Evolutionary conservation across 2,113 vertebrate species (phyloP), one percentile per base, ranked within the genome.

Genomic region (Hippocampus guttulatus): DNA sequence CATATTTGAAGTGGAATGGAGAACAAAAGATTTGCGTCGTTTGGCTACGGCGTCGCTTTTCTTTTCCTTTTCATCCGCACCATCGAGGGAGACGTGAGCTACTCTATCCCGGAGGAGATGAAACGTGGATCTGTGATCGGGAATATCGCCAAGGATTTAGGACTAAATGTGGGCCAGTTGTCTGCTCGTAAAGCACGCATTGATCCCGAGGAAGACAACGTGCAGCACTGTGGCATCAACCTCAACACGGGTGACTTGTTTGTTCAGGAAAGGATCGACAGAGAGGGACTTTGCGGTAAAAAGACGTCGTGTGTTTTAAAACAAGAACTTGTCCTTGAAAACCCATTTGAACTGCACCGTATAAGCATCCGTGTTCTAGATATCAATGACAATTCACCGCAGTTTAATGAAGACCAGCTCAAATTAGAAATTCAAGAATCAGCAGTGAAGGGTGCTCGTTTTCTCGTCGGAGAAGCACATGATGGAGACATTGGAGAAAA

Each of bases 111-210:
- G 0, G 92, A 93, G 72, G 92, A 94, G 51, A 91, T 76, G 88
- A 92, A 89, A 81, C 89, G 83, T 54, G 91, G 89, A 60, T 92
- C 88, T 4, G 84, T 92, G 6, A 91, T 93, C 49, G 90, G 90
- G 51, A 94, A 93, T 68, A 87, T 93, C n/a, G 89, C 89, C 1
- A 92, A 92, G 72, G 92, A 92, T 75, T 63, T 94, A 40, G 87
- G 90, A 20, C 75, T 93, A 45, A 84, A 90, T 64, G 64, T 73
- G 1, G 81, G 80, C 0, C 78, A 77, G 58, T 67, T 93, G 41
- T 83, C 88, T 1, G 63, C 69, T 47, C 91, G 91, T 0, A 92
- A 87, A 14, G 88, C 91, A 0, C 84, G 89, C 27, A 69, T 89
- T 1, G 87, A 89, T n/a, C 79, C 81, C 0, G 80, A 92, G 12